Evolutionary conservation across 2,797 vertebrate species (phyloP).

Genomic region (Sebastes itinus): DNA sequence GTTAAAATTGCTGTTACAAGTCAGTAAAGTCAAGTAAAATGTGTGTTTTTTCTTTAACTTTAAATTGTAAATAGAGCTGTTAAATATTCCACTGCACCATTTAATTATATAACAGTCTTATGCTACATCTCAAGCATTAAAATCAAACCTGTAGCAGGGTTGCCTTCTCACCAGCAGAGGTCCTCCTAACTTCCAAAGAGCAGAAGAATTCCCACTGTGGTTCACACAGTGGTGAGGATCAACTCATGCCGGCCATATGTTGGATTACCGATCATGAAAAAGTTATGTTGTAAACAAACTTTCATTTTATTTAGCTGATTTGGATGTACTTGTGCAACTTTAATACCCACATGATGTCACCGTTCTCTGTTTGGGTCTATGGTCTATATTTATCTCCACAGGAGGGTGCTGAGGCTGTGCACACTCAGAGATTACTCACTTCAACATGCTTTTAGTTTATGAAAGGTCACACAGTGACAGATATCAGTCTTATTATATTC

Average conservation of each 20-base stretch:
- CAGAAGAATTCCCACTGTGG: not conserved
- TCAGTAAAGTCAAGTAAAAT: not conserved
- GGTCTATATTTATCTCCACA: slow-evolving; percentile 17
- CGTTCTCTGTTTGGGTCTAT: not conserved
- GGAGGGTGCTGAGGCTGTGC: slow-evolving; percentile 22
- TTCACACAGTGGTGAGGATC: not conserved
- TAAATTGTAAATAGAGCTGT: not conserved
- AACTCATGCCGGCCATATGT: not conserved
- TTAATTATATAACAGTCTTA: not conserved
- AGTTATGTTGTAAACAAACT: not conserved
- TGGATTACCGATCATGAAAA: not conserved
- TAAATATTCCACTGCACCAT: not conserved
- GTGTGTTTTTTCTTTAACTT: not conserved
- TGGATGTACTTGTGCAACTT: not conserved
- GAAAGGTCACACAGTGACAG: not conserved
- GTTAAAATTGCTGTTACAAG: too few species aligned
- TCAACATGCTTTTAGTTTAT: not conserved
- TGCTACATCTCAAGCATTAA: not conserved
- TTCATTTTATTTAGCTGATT: not conserved
- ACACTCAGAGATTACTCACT: too few species aligned
- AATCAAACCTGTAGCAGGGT: not conserved
- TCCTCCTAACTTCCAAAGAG: not conserved
- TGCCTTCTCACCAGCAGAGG: slow-evolving; percentile 50
- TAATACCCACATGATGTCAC: not conserved
- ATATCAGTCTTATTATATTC: not conserved